Conservation (phyloP, 2,888 invertebrate genomes). For the Drosophila glabriapex region DNA sequence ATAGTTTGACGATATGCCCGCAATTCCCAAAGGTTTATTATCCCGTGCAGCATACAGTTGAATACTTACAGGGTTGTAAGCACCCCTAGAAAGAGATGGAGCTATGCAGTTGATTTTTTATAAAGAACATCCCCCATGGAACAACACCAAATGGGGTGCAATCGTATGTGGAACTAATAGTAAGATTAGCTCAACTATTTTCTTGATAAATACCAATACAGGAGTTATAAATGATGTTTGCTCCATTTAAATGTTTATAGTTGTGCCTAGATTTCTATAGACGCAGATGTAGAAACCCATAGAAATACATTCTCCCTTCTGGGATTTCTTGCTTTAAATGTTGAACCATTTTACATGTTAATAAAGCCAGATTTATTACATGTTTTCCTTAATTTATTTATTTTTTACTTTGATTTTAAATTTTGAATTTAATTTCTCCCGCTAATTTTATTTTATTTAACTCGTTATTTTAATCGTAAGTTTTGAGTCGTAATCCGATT, state of each 20-base stretch:
- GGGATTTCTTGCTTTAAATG: neutral
- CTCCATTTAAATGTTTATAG: neutral
- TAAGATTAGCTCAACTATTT: neutral
- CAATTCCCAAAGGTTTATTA: neutral
- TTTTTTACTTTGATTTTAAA: neutral
- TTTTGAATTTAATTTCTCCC: neutral
- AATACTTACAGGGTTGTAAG: slow-evolving; percentile 1
- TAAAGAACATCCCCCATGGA: slow-evolving; percentile 38
- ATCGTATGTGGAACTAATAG: neutral
- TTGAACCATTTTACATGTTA: neutral
- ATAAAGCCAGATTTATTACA: neutral
- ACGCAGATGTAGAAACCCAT: neutral
- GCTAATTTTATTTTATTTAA: neutral
- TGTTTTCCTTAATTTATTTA: neutral
- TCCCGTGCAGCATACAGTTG: neutral
- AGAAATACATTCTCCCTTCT: neutral
- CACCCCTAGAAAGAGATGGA: slow-evolving; percentile 18
- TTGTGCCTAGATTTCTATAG: neutral
- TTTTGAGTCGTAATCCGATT: neutral
- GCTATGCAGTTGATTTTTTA: neutral
- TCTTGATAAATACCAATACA: neutral
- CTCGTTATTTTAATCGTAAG: neutral
- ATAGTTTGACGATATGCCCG: neutral
- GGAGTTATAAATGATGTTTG: neutral
- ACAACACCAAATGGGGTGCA: slow-evolving; percentile 11